Evolutionary conservation across 2,888 invertebrate genomes (phyloP).

Genomic region (Meteorus cinctellus): DNA sequence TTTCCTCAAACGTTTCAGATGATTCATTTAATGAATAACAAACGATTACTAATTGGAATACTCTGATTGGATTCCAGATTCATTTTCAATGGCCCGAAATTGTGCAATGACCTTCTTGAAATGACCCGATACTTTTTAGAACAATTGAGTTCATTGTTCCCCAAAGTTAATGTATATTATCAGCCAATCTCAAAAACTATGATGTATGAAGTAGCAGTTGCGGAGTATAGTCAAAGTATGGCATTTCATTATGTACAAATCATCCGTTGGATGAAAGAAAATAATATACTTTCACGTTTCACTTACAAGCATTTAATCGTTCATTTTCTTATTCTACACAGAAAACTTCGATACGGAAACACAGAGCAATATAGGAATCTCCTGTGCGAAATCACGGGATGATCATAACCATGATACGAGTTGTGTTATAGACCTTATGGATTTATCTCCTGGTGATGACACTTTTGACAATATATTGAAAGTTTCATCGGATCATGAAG

Average conservation of each 20-base stretch:
- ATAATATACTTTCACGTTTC: not conserved
- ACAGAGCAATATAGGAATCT: not conserved
- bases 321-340: not conserved
- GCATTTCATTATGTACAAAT: constrained; percentile 44
- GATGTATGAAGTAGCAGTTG: constrained; percentile 79
- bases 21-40: no score
- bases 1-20: no score
- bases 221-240: constrained; percentile 78
- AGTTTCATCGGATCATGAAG: constrained; percentile 90
- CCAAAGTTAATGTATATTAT: constrained; percentile 72
- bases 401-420: constrained; percentile 61
- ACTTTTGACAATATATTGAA: constrained; percentile 77
- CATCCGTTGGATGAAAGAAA: not conserved
- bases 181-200: constrained; percentile 64
- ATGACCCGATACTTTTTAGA: constrained; percentile 78
- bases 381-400: constrained; percentile 58
- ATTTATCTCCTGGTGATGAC: constrained; percentile 71
- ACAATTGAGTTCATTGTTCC: constrained; percentile 75
- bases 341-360: not conserved
- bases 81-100: constrained; percentile 81
- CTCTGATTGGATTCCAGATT: constrained; percentile 75
- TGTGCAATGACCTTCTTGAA: constrained; percentile 79
- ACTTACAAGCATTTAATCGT: not conserved
- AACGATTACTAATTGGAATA: constrained; percentile 33
- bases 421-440: constrained; percentile 67